Evolutionary conservation across 2,888 invertebrate genomes (phyloP).

Genomic region (Cephus pygmeus): DNA sequence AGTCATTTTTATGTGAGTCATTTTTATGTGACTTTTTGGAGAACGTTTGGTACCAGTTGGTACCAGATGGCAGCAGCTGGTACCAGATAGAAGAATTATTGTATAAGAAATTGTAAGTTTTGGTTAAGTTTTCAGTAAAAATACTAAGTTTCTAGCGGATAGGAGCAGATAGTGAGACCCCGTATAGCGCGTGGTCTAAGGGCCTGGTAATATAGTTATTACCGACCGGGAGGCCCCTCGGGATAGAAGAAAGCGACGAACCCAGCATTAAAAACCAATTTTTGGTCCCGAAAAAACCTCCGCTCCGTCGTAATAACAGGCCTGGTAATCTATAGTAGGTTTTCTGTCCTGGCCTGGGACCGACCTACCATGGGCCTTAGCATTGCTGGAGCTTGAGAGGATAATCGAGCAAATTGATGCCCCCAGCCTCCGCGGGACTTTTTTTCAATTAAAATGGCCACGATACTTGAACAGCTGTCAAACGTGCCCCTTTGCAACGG

Average conservation of each 20-base stretch:
- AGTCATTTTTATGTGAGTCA: no score
- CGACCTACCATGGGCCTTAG: slow-evolving; percentile 27
- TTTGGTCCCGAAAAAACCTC: slow-evolving; percentile 62
- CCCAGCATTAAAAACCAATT: slow-evolving; percentile 66
- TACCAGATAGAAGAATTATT: no score
- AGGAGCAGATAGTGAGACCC: no score
- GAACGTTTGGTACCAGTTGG: no score
- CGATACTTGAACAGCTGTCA: slow-evolving; percentile 54
- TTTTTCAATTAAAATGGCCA: slow-evolving; percentile 59
- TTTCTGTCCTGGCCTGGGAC: slow-evolving; percentile 56
- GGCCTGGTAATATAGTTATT: slow-evolving; percentile 64
- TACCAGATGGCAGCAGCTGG: no score
- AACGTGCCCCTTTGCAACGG: slow-evolving; percentile 30
- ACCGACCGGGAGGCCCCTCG: slow-evolving; percentile 51
- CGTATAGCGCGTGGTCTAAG: slow-evolving; percentile 50
- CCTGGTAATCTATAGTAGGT: slow-evolving; percentile 64
- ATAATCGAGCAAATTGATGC: slow-evolving; percentile 59
- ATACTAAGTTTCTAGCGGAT: no score
- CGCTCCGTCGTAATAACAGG: slow-evolving; percentile 63
- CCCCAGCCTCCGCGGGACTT: slow-evolving; percentile 50
- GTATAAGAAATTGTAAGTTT: no score
- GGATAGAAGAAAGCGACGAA: slow-evolving; percentile 59
- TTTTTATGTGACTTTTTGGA: no score
- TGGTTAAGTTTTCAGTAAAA: no score
- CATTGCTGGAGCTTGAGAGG: slow-evolving; percentile 27